Percentiles rank a stretch among this genome's conserved stretches.
Conservation (phyloP, 2,113 vertebrate genomes). For the Vanacampus margaritifer region DNA sequence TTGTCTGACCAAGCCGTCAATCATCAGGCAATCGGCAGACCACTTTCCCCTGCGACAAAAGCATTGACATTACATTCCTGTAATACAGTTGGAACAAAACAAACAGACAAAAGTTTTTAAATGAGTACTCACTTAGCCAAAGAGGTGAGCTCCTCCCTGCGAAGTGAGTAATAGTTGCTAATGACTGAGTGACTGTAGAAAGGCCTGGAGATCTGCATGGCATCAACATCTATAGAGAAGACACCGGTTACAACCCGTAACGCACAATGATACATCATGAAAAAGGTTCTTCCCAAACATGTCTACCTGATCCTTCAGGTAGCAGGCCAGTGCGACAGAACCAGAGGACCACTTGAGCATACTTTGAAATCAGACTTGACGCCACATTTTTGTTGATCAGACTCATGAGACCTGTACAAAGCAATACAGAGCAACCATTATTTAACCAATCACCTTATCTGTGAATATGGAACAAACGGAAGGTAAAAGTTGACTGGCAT, state of each 20-base stretch:
- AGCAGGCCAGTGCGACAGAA: slow-evolving; percentile 89
- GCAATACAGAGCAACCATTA: background rate
- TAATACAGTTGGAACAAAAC: background rate
- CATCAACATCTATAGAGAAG: slow-evolving; percentile 73
- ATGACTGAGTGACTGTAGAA: slow-evolving; percentile 85
- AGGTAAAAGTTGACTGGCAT: background rate
- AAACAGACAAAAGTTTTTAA: background rate
- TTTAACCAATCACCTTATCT: background rate
- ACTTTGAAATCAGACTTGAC: slow-evolving; percentile 82
- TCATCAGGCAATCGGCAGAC: slow-evolving; percentile 87
- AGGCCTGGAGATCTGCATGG: slow-evolving; percentile 81
- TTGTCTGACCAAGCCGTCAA: slow-evolving; percentile 86
- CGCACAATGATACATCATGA: background rate
- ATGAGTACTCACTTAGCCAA: slow-evolving; percentile 76
- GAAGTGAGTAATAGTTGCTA: slow-evolving; percentile 82
- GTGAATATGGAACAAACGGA: background rate
- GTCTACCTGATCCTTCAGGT: slow-evolving; percentile 84
- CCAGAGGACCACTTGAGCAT: slow-evolving; percentile 90
- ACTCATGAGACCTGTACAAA: slow-evolving; percentile 75
- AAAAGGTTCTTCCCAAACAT: background rate
- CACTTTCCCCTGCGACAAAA: slow-evolving; percentile 81
- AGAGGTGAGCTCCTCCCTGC: slow-evolving; percentile 79
- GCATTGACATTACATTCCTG: background rate
- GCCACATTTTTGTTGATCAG: slow-evolving; percentile 84
- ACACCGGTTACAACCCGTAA: background rate